phyloP scores from a whole-genome alignment of 2,888 invertebrate species.

The Acleris cristana region DNA sequence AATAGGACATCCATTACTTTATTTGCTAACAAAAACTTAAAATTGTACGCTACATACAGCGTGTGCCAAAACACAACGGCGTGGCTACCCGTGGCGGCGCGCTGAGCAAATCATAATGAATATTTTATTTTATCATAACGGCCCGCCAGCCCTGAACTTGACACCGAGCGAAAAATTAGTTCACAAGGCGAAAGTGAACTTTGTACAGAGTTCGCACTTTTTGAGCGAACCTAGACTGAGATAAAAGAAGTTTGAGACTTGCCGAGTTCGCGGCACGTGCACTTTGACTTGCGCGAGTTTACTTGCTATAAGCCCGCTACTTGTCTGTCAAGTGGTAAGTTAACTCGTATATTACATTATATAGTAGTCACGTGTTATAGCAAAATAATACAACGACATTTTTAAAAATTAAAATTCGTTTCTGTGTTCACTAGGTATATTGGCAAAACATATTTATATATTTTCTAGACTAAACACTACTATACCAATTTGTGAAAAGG shows the following conservation, averaged over 20 bases:
- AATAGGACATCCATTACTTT: no score
- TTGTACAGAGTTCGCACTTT: constrained; percentile 81
- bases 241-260: constrained; percentile 71
- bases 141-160: constrained; percentile 77
- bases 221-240: constrained; percentile 77
- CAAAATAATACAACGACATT: no score
- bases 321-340: no score
- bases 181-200: constrained; percentile 83
- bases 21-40: no score
- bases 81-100: constrained; percentile 65
- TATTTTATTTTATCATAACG: constrained; percentile 83
- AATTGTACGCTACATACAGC: background rate
- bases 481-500: no score
- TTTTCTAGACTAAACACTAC: no score
- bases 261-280: constrained; percentile 24
- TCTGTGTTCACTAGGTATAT: no score
- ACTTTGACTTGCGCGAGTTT: constrained; percentile 8
- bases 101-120: constrained; percentile 81
- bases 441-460: no score
- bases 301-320: no score
- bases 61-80: constrained; percentile 34
- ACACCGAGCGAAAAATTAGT: constrained; percentile 83
- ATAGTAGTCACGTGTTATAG: no score
- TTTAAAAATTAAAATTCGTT: no score
- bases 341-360: no score